Base-by-base conservation (phyloP, 2,888 invertebrate species). In the Brenthis ino region DNA sequence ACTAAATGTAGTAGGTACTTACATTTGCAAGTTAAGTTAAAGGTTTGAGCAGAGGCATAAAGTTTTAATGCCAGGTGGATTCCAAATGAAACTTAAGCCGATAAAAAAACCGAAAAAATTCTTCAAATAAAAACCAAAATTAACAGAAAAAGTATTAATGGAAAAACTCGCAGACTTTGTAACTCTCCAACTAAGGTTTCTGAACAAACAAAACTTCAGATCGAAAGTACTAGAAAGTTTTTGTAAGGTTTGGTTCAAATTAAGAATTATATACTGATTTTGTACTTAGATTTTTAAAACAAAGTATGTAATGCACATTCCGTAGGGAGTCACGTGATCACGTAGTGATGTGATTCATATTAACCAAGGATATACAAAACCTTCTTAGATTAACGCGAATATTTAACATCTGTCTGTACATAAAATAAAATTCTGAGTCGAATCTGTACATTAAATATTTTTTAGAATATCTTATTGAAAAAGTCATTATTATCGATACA, bases 151-250 rank as follows among this genome's bases (percentile, higher is more conserved):
- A 63, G 63, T 63, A 63, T 63, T 63, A 63, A 63, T 63, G 66
- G 65, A 28, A 63, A 70, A 70, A 75, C 72, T 72, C 67, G 28
- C 64, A 68, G 76, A 76, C 70, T 76, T 77, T 69, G 69, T 68
- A 69, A 72, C 74, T 76, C 70, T 70, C 68, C 64, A 69, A 72
- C 68, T 74, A 75, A 75, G 77, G 76, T 72, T 76, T 74, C 73
- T 70, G 71, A 74, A 71, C 68, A 69, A 72, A 68, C 61, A 75
- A 43, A 43, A 76, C 75, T 75, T 70, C 70, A 71, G 65, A 72
- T 73, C 70, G 47, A 64, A 73, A 75, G 71, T 73, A 65, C 71
- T 68, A 51, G n/a, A 64, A 72, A 72, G 63, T 74, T 72, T 72
- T 66, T 65, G 61, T 69, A 63, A 67, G 65, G 72, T 65, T 69